Conservation (phyloP, 2,797 vertebrate genomes). For the Sarcophilus harrisii region DNA sequence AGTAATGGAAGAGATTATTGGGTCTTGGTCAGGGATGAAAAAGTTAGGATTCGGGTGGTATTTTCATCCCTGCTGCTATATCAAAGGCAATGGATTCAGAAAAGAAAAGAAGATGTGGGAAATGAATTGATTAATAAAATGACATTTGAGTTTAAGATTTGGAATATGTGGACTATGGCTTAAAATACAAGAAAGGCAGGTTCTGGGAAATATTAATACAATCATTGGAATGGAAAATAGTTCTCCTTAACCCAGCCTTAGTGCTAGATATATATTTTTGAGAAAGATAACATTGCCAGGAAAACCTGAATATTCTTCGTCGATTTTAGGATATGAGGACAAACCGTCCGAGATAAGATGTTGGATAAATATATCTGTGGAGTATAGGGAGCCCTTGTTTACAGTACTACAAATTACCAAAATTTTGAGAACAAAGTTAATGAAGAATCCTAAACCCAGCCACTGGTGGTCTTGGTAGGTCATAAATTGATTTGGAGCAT, state of each 20-base stretch:
- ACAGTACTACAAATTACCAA: constrained; percentile 97
- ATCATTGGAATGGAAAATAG: not conserved
- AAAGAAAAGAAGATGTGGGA: not conserved
- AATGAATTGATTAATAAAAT: not conserved
- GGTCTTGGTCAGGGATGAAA: not conserved
- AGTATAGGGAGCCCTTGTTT: constrained; percentile 94
- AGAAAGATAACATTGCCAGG: constrained; percentile 6
- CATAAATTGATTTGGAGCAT: constrained; percentile 99
- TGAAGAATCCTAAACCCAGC: constrained; percentile 94
- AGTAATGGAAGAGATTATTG: not conserved
- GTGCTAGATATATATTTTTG: not conserved
- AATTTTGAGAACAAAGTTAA: constrained; percentile 99
- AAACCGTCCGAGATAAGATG: not conserved
- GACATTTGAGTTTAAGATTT: not conserved
- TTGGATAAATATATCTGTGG: not conserved
- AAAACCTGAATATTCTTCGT: constrained; percentile 15
- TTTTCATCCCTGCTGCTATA: not conserved
- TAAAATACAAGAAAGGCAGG: not conserved
- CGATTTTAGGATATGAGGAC: not conserved
- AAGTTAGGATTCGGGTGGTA: not conserved
- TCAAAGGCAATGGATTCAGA: not conserved
- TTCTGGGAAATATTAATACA: not conserved
- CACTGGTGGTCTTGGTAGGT: constrained; percentile 93
- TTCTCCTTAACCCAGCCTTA: not conserved
- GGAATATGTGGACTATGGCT: not conserved